These are phyloP conservation scores for Mactra quadrangularis DNA, from an alignment of 1,140 invertebrate genomes.

Conservation along the genomic window DNA sequence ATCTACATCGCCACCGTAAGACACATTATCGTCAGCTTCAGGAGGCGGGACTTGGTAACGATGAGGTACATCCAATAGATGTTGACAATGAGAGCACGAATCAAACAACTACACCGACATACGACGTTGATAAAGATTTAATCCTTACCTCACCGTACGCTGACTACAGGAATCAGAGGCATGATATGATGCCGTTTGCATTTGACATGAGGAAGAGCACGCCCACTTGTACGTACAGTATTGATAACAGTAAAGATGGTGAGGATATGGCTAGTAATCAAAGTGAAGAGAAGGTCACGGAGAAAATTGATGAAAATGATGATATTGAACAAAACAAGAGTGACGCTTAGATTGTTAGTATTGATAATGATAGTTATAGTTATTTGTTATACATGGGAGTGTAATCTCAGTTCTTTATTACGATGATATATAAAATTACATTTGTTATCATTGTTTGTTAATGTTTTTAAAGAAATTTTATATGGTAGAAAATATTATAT, in stretches of 20 bases:
- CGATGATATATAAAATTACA: too few species aligned
- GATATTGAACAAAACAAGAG: slow-evolving; percentile 20
- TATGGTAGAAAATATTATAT: too few species aligned
- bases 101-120: slow-evolving; percentile 47
- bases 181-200: slow-evolving; percentile 60
- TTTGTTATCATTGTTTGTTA: too few species aligned
- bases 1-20: slow-evolving; percentile 69
- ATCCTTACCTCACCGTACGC: slow-evolving; percentile 52
- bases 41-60: slow-evolving; percentile 32
- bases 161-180: slow-evolving; percentile 55
- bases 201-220: slow-evolving; percentile 50
- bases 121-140: slow-evolving; percentile 54
- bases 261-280: background rate
- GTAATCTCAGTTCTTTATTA: too few species aligned
- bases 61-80: slow-evolving; percentile 49
- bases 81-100: slow-evolving; percentile 45
- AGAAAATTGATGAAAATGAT: background rate
- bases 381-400: too few species aligned
- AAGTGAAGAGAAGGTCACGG: slow-evolving; percentile 2
- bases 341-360: slow-evolving; percentile 10
- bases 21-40: slow-evolving; percentile 63
- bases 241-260: slow-evolving; percentile 17
- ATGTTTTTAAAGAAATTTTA: too few species aligned
- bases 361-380: too few species aligned
- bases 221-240: slow-evolving; percentile 32